Evolutionary conservation across 1,140 invertebrate genomes (phyloP).

Genomic region (Heliconius eleuchia): DNA sequence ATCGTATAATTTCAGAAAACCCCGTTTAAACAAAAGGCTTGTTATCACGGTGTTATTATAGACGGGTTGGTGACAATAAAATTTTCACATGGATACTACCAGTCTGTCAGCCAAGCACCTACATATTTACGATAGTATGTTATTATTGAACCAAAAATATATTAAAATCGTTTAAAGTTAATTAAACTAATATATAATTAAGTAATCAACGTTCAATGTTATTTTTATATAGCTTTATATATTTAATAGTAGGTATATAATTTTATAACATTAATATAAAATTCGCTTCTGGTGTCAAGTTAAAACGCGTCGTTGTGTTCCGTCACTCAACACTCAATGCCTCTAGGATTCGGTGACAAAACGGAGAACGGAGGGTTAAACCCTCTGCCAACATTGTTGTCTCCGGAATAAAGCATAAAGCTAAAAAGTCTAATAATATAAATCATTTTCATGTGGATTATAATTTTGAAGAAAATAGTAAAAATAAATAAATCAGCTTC

Average conservation of each 20-base stretch:
- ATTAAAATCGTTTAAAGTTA: not conserved
- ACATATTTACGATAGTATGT: not conserved
- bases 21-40: conserved; percentile 30
- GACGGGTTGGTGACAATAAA: conserved; percentile 9
- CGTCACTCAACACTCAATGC: too few relatives aligned
- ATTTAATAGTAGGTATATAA: not conserved
- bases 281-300: not conserved
- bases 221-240: not conserved
- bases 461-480: too few relatives aligned
- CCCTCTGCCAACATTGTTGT: too few relatives aligned
- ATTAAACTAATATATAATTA: not conserved
- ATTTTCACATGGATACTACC: not conserved
- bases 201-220: not conserved
- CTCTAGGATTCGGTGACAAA: too few relatives aligned
- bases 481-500: too few relatives aligned
- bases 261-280: not conserved
- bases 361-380: too few relatives aligned
- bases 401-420: too few relatives aligned
- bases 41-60: conserved; percentile 38
- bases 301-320: too few relatives aligned
- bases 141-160: not conserved
- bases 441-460: too few relatives aligned
- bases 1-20: conserved; percentile 35
- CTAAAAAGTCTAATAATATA: too few relatives aligned
- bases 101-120: not conserved